Percentiles rank a stretch among this genome's conserved stretches.
Conservation (phyloP, 1,140 invertebrate species). For the Procambarus clarkii region DNA sequence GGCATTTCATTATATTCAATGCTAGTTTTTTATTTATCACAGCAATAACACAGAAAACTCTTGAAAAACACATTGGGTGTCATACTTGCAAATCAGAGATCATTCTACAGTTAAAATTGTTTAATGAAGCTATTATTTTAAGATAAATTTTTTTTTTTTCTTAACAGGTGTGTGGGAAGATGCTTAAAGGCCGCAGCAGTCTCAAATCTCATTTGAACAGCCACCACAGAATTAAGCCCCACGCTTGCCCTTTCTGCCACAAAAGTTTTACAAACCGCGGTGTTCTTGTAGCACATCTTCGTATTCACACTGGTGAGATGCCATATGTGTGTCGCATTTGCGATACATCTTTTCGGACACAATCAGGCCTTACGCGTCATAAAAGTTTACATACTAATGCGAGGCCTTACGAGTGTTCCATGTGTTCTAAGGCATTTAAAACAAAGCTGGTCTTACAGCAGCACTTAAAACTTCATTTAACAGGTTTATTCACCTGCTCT, state of each 20-base stretch:
- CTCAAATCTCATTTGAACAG: slow-evolving; percentile 51
- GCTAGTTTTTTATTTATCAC: too few species aligned
- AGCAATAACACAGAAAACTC: too few species aligned
- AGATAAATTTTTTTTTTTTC: background rate
- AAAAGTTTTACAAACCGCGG: slow-evolving; percentile 54
- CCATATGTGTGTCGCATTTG: slow-evolving; percentile 42
- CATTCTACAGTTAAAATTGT: too few species aligned
- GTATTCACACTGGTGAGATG: slow-evolving; percentile 41
- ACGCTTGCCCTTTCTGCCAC: slow-evolving; percentile 31
- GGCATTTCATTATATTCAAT: too few species aligned
- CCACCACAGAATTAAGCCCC: slow-evolving; percentile 53
- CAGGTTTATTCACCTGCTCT: slow-evolving; percentile 54
- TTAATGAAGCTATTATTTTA: too few species aligned
- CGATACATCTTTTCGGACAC: slow-evolving; percentile 32
- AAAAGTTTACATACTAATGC: slow-evolving; percentile 35
- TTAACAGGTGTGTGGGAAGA: slow-evolving; percentile 59
- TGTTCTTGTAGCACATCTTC: slow-evolving; percentile 47
- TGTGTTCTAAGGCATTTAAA: slow-evolving; percentile 56
- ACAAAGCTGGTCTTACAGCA: slow-evolving; percentile 54
- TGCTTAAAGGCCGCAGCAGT: slow-evolving; percentile 48
- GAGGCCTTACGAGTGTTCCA: slow-evolving; percentile 51
- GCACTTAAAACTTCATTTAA: slow-evolving; percentile 57
- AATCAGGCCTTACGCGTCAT: slow-evolving; percentile 33
- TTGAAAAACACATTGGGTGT: too few species aligned
- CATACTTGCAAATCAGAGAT: too few species aligned